A percentile compares a stretch with the other conserved stretches of the same genome.
Conservation (phyloP, 1,140 invertebrate genomes). For the Calosoma granatense region DNA sequence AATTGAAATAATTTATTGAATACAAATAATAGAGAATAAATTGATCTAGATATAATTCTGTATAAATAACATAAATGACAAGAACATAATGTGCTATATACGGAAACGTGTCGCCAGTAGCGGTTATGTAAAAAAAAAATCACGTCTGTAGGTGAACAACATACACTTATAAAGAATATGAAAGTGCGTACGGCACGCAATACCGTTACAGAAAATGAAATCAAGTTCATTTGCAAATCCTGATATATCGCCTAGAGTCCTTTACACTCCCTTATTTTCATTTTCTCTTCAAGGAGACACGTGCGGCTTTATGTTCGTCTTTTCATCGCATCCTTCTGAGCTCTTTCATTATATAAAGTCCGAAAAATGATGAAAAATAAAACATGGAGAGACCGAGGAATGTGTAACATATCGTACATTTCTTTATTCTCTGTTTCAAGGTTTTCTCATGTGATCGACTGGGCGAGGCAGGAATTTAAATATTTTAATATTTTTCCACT, state of each 20-base stretch:
- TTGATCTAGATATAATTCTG: too few species aligned
- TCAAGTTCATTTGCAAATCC: neutral
- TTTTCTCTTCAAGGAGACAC: neutral
- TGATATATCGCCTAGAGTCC: neutral
- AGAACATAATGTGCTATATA: too few species aligned
- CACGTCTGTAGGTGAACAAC: neutral
- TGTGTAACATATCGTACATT: neutral
- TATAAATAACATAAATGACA: too few species aligned
- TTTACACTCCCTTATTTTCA: neutral
- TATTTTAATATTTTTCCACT: neutral
- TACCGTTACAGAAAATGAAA: neutral
- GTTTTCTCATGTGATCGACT: neutral
- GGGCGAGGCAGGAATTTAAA: constrained; percentile 5
- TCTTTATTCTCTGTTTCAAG: neutral
- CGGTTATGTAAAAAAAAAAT: too few species aligned
- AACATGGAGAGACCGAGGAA: neutral
- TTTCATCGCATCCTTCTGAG: too few species aligned
- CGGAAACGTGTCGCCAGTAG: too few species aligned
- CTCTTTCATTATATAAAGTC: neutral
- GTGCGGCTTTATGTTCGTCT: too few species aligned
- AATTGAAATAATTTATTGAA: too few species aligned
- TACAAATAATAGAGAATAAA: too few species aligned
- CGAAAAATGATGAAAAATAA: neutral
- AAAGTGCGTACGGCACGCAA: neutral
- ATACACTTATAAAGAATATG: neutral